A percentile compares a stretch with the other conserved stretches of the same genome.
These are phyloP conservation scores for Hirundo rustica DNA, from an alignment of 2,797 vertebrate genomes.

Conservation along the genomic window DNA sequence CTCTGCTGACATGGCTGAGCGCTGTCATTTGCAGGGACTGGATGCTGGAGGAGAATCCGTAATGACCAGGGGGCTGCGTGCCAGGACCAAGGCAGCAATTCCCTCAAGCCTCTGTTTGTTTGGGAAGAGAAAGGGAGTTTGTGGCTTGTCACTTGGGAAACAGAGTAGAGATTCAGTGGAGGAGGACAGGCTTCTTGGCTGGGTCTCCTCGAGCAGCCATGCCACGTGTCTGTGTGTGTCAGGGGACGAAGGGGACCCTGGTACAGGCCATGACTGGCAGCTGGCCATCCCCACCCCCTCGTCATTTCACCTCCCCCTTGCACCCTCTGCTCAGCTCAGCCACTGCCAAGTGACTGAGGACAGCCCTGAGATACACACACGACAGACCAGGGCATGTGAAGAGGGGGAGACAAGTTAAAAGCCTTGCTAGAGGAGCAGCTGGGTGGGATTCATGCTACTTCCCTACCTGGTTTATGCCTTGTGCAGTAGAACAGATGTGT, in stretches of 20 bases:
- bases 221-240: not conserved
- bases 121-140: conserved; percentile 76
- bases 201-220: not conserved
- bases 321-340: not conserved
- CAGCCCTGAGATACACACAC: not conserved
- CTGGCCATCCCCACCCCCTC: not conserved
- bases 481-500: not conserved
- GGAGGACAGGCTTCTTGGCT: conserved; percentile 7
- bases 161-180: conserved; percentile 75
- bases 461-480: not conserved
- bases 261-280: conserved; percentile 46
- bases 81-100: conserved; percentile 29
- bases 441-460: not conserved
- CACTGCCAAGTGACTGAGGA: fast-evolving
- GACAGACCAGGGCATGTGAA: not conserved
- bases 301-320: not conserved
- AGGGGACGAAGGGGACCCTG: conserved; percentile 53
- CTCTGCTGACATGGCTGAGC: not conserved
- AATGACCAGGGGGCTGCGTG: conserved; percentile 58
- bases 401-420: not conserved
- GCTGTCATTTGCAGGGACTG: not conserved
- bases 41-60: not conserved
- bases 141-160: conserved; percentile 68
- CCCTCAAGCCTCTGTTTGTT: conserved; percentile 76
- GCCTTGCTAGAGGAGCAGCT: not conserved